Base-by-base conservation (phyloP, 1,140 invertebrate species). In the Brachionus rotundiformis region DNA sequence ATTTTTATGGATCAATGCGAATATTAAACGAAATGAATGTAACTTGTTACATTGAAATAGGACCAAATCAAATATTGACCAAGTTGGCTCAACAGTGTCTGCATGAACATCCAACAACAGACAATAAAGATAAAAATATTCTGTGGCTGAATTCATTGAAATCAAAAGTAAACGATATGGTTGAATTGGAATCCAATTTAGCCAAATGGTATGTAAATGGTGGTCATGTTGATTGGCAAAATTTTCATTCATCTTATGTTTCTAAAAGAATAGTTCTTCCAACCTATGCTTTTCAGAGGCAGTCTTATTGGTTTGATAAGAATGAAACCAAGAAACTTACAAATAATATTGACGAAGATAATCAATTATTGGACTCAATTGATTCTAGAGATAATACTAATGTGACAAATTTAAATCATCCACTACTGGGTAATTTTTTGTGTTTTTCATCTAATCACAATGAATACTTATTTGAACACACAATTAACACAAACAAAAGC, bases 141-240 rank as follows among this genome's bases (percentile, higher is more conserved):
- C 49, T 59, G 2, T 59, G 49, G 49, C 23, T 59, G 16, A 59
- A 59, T 25, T n/a, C 49, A 59, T 16, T 59, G 11, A 59, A 59
- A 16, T 16, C 49, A 59, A 59, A 59, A 16, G 8, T 16, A 59
- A 59, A 25, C 49, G 49, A 59, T 23, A 59, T 59, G 49, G 7
- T 19, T 25, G 49, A 59, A 59, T 25, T 59, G 16, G 11, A 59
- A 59, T 11, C 7, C 8, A 59, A 59, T 25, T 59, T 59, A 25
- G 49, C 49, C 49, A 59, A 16, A 19, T 59, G 49, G 49, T 59
- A 59, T 59, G 49, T 59, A 25, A 59, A 59, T 59, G 49, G 49
- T 19, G 49, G 49, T n/a, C 49, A 59, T 2, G 49, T 59, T n/a
- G 49, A 59, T 59, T 59, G 49, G 49, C 10, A 1, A 16, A 23